Conservation (phyloP, 2,113 vertebrate genomes). For the Myiopsitta monachus region DNA sequence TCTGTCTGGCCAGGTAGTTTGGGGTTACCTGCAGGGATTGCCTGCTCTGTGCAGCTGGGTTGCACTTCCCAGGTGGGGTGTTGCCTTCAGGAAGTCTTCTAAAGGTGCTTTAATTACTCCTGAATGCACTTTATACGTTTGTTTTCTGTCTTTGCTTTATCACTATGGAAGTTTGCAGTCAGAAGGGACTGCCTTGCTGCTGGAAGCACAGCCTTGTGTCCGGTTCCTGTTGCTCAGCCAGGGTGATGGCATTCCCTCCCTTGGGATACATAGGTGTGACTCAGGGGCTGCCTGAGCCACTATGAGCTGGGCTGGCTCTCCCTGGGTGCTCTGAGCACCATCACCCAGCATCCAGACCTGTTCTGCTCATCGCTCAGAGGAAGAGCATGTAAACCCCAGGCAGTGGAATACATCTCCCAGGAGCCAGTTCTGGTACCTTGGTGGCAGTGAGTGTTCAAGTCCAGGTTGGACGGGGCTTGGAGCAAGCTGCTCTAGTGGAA, state of each 20-base stretch:
- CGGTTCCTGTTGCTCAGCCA: not conserved
- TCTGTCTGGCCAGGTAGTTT: accelerated
- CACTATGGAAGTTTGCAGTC: accelerated
- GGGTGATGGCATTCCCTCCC: not conserved
- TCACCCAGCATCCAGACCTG: not conserved
- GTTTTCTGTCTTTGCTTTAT: not conserved
- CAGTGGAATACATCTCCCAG: not conserved
- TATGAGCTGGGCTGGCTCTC: not conserved
- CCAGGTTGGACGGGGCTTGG: not conserved
- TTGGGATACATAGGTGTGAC: not conserved
- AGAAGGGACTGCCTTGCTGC: not conserved
- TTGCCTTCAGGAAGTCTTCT: not conserved
- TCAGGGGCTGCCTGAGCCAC: not conserved
- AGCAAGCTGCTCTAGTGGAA: not conserved
- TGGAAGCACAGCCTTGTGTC: not conserved
- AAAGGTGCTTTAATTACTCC: accelerated
- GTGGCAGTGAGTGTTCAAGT: not conserved
- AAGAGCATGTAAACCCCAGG: accelerated
- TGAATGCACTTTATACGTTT: accelerated
- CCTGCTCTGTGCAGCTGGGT: not conserved
- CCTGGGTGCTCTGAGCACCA: accelerated
- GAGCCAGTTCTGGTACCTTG: not conserved
- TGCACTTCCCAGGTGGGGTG: not conserved
- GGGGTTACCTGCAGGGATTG: not conserved
- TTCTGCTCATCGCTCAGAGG: not conserved